phyloP scores from a whole-genome alignment of 2,113 vertebrate species.

The Nesoenas mayeri region DNA sequence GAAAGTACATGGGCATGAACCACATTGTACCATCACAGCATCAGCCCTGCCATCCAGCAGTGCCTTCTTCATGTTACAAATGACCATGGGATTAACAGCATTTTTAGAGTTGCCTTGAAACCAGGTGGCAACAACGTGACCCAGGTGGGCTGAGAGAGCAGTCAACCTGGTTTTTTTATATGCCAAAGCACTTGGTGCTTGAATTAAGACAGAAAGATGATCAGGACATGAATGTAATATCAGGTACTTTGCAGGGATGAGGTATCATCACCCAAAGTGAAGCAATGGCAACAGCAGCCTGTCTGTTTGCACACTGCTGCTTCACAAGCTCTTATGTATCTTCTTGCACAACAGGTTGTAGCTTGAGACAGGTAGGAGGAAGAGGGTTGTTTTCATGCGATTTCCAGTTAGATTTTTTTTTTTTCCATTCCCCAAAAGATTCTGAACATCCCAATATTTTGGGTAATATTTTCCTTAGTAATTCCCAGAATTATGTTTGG shows the following conservation, averaged over 20 bases:
- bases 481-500: not conserved
- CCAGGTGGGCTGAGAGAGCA: not conserved
- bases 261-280: not conserved
- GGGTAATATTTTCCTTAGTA: not conserved
- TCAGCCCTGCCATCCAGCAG: not conserved
- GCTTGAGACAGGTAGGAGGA: not conserved
- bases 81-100: not conserved
- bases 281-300: not conserved
- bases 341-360: too few relatives aligned
- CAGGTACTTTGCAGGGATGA: not conserved
- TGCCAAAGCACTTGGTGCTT: not conserved
- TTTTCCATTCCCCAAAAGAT: not conserved
- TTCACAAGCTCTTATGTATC: not conserved
- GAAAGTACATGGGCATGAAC: not conserved
- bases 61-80: too few relatives aligned
- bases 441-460: not conserved
- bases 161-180: not conserved
- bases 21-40: not conserved
- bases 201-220: not conserved
- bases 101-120: not conserved
- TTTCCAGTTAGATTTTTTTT: not conserved
- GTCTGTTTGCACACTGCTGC: not conserved
- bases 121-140: accelerated
- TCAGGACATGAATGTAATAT: not conserved
- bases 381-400: not conserved